Base-by-base conservation (phyloP, 1,140 invertebrate genomes). In the Vanessa atalanta region DNA sequence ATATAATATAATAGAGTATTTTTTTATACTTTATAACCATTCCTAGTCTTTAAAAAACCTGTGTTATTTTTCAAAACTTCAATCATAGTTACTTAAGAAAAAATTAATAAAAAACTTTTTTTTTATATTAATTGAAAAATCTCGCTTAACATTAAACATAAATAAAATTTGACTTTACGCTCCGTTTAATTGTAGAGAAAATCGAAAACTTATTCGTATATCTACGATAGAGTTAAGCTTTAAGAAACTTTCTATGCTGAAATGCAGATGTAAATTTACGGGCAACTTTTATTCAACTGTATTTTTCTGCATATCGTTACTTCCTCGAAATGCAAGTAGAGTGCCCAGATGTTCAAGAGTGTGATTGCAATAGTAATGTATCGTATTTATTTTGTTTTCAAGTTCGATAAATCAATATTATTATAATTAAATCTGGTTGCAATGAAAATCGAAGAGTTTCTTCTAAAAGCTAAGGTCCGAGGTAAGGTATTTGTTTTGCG, bases 181-280 rank as follows among this genome's bases (percentile, higher is more conserved):
- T 57, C 16, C 8, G 55, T 57, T 57, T 57, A 57, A 26, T 57
- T 55, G 6, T 20, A 55, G 7, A 23, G 6, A 31, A 61, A 61
- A 61, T 61, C 57, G 57, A 61, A 61, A 61, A 60, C 20, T 26
- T 60, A 31, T 31, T 26, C 23, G 4, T 26, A 14, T 14, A 9
- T 68, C 14, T 26, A 23, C n/a, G 23, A 55, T 50, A 65, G n/a
- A 48, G 47, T 50, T 12, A 5, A 48, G 31, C n/a, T 43, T 51
- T 1, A 61, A 61, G 31, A 47, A 60, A 23, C 37, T 67, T 51
- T 8, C 31, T 53, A 16, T 15, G 55, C 66, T 69, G 66, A 57
- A 57, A 69, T 69, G 66, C 53, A 69, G 55, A 69, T 23, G 66
- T 60, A n/a, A 47, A 60, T 69, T 69, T 69, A 60, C 37, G 55